A percentile compares a stretch with the other conserved stretches of the same genome.
These are phyloP conservation scores for Gallinago media DNA, from an alignment of 2,113 vertebrate genomes.

Conservation along the genomic window DNA sequence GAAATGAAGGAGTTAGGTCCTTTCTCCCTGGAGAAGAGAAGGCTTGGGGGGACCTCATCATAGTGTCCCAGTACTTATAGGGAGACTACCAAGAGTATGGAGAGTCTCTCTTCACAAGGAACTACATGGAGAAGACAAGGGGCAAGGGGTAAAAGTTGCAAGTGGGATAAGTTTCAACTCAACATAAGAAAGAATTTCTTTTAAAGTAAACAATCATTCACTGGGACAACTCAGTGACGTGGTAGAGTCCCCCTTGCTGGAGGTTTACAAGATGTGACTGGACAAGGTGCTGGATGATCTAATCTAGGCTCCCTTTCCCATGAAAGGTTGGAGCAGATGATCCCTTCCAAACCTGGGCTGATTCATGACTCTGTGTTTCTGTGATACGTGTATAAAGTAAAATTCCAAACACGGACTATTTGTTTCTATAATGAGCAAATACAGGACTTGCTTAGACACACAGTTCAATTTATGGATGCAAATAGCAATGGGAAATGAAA, in stretches of 20 bases:
- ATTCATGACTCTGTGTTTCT: background rate
- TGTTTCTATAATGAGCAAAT: background rate
- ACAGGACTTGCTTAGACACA: background rate
- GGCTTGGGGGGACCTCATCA: background rate
- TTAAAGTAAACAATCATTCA: background rate
- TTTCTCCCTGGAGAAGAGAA: background rate
- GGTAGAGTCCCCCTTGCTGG: background rate
- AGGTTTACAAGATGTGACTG: background rate
- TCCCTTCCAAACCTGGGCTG: background rate
- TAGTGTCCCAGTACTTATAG: background rate
- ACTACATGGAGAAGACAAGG: background rate
- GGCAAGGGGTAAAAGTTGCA: background rate
- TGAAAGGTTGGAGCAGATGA: background rate
- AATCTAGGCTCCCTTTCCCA: background rate
- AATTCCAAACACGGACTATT: background rate
- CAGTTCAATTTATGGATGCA: background rate
- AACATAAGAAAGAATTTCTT: background rate
- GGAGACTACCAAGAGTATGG: background rate
- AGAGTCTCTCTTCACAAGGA: background rate
- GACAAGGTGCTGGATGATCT: background rate
- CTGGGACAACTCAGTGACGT: background rate
- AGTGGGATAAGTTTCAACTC: background rate
- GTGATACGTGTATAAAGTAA: background rate
- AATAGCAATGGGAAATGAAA: background rate
- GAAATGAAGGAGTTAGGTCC: background rate